Evolutionary conservation across 2,113 vertebrate genomes (phyloP), one percentile per base, ranked within the genome.

Genomic region (Bos taurus): DNA sequence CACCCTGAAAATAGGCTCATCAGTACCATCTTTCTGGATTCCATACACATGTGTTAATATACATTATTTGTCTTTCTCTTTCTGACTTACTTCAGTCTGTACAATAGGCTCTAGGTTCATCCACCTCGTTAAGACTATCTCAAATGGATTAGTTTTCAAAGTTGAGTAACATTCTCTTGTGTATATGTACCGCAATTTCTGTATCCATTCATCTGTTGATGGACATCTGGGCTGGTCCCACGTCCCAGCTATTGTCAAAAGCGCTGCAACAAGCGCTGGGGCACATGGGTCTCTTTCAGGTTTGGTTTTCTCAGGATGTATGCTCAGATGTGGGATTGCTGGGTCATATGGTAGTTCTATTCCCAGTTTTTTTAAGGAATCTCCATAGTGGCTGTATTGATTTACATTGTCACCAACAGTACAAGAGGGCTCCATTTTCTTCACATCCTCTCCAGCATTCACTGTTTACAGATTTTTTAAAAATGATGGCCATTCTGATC

Each of bases 221-320:
- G 71, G 40, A 15, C 40, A 26, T 43, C 40, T 2, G 7, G 40
- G 71, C 71, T 7, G 40, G 12, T 14, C 13, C 6, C 40, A 0
- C 7, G 71, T 43, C 23, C 71, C 2, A 26, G 19, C 19, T 77
- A 43, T 26, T 77, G 6, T 15, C 43, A 43, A 40, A 77, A 43
- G 71, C 7, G 23, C 23, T 43, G 3, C 71, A 26, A 7, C 12
- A 43, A 77, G 7, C 6, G 0, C 71, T 26, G 40, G 6, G 40
- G 36, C 25, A 26, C 40, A 15, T 15, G 23, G 4, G 6, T 77
- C 71, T 77, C 36, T 77, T 43, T 77, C 40, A 77, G 12, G 71
- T 14, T 7, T 26, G 23, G 71, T 25, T 77, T 43, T 43, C 36
- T 77, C 71, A 77, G 23, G 21, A 43, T 77, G 26, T 43, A 77